A percentile compares a stretch with the other conserved stretches of the same genome.
Conservation (phyloP, 2,888 invertebrate genomes). For the Drosophila peninsularis region DNA sequence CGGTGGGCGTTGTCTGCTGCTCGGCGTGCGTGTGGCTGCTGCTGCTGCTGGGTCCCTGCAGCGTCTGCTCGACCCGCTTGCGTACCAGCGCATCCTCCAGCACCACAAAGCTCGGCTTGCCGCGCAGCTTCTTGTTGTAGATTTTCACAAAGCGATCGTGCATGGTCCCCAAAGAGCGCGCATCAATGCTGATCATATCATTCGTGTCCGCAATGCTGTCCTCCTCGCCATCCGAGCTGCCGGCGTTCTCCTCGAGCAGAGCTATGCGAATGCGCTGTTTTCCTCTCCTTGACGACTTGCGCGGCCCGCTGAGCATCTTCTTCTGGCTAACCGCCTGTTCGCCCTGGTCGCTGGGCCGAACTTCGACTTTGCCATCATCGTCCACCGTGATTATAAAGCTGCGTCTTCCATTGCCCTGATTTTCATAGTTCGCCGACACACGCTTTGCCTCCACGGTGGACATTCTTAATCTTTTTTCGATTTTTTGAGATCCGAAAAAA, state of each 20-base stretch:
- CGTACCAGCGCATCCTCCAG: constrained; percentile 41
- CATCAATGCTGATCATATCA: constrained; percentile 7
- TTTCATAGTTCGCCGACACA: neutral
- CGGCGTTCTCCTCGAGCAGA: constrained; percentile 29
- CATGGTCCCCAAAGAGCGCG: constrained; percentile 17
- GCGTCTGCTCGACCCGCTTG: constrained; percentile 25
- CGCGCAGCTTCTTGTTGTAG: constrained; percentile 32
- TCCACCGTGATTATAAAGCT: constrained; percentile 53
- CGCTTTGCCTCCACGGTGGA: constrained; percentile 11
- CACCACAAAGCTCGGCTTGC: constrained; percentile 64
- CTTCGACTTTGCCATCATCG: constrained; percentile 46
- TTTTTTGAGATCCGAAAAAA: constrained; percentile 41
- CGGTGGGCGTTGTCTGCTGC: constrained; percentile 37
- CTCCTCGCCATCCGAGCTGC: constrained; percentile 35
- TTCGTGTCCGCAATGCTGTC: neutral
- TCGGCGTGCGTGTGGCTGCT: constrained; percentile 26
- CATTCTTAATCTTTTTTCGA: constrained; percentile 28
- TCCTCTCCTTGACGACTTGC: neutral
- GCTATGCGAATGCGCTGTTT: constrained; percentile 42
- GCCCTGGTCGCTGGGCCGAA: constrained; percentile 18
- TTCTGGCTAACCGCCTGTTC: neutral
- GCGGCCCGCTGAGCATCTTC: neutral
- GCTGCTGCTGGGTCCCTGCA: constrained; percentile 12
- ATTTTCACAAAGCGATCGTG: constrained; percentile 36
- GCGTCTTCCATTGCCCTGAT: constrained; percentile 12